Conservation (phyloP, 2,797 vertebrate species). For the Gallinago nigripennis region DNA sequence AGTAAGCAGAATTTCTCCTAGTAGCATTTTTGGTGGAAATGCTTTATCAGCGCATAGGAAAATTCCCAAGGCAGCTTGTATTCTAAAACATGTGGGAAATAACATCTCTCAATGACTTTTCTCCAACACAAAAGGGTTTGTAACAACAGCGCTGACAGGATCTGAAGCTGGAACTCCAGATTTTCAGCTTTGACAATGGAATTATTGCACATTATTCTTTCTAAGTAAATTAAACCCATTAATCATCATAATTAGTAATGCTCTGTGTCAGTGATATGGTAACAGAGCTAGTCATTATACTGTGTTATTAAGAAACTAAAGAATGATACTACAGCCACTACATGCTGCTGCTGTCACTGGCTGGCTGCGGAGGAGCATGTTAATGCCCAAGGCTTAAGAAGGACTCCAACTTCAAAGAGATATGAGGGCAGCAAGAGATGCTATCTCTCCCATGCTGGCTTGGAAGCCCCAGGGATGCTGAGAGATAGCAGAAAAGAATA, state of each 20-base stretch:
- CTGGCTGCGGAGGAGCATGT: not conserved
- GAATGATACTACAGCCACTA: not conserved
- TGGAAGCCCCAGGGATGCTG: not conserved
- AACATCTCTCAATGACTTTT: conserved; percentile 14
- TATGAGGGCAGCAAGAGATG: not conserved
- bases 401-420: not conserved
- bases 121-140: conserved; percentile 12
- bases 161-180: conserved; percentile 16
- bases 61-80: not conserved
- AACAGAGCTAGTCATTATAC: conserved; percentile 48
- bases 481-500: not conserved
- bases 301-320: conserved; percentile 16
- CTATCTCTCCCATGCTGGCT: not conserved
- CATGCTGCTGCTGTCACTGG: not conserved
- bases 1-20: not conserved
- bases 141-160: not conserved
- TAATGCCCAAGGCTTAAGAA: not conserved
- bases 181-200: conserved; percentile 50
- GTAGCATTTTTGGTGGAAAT: not conserved
- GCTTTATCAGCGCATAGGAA: not conserved
- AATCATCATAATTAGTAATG: conserved; percentile 73
- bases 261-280: conserved; percentile 37
- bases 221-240: conserved; percentile 75
- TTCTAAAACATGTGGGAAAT: conserved; percentile 29
- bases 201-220: conserved; percentile 51